Conservation (phyloP, 2,888 invertebrate genomes). For the Drosophila stalkeri region DNA sequence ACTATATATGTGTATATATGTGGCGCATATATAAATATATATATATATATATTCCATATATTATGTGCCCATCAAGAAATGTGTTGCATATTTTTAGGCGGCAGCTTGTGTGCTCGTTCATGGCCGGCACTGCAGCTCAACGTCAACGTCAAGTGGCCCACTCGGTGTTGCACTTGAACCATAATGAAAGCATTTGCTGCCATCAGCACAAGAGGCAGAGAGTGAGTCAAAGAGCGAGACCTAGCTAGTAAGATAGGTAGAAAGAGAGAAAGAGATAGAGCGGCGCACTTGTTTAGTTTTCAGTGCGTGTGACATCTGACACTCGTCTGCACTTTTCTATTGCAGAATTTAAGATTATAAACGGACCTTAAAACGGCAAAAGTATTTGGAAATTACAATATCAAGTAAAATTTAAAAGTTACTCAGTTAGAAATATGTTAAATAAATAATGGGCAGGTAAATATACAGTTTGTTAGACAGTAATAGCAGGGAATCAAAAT, state of each 20-base stretch:
- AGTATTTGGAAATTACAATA: too few species aligned
- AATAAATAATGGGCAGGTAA: too few species aligned
- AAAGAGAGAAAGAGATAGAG: conserved; percentile 2
- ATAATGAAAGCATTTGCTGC: conserved; percentile 78
- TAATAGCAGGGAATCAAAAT: neutral
- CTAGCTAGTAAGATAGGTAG: neutral
- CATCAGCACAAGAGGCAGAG: conserved; percentile 40
- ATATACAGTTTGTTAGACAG: too few species aligned
- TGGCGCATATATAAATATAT: neutral
- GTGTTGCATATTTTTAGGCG: conserved; percentile 70
- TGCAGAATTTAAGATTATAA: conserved; percentile 36
- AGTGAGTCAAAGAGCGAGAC: neutral
- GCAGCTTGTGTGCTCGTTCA: conserved; percentile 44
- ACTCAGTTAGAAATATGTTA: too few species aligned
- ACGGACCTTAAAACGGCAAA: neutral
- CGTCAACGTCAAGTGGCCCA: conserved; percentile 71
- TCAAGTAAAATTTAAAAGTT: too few species aligned
- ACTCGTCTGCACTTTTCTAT: conserved; percentile 64
- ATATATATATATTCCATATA: neutral
- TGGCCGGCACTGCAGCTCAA: conserved; percentile 47
- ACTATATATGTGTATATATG: neutral
- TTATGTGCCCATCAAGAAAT: conserved; percentile 12
- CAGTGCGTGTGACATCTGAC: conserved; percentile 65
- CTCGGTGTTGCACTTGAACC: conserved; percentile 77
- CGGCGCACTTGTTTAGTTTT: conserved; percentile 57